These are phyloP conservation scores for Myathropa florea DNA, from an alignment of 2,888 invertebrate species.

Conservation along the genomic window DNA sequence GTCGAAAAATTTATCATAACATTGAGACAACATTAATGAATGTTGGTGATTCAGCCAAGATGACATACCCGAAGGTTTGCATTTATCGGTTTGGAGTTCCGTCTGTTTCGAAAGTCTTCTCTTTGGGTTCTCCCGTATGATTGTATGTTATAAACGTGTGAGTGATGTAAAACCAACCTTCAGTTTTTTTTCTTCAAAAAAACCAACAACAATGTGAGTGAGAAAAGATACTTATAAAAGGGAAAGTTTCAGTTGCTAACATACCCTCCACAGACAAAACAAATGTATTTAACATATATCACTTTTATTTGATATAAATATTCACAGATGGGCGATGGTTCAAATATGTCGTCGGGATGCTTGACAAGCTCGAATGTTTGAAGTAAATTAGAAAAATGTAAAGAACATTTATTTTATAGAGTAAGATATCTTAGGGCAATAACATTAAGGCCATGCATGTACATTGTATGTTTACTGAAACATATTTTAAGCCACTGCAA, in stretches of 20 bases:
- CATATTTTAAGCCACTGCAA: no score
- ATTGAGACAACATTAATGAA: background rate
- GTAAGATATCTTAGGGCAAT: no score
- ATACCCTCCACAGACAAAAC: background rate
- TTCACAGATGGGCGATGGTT: background rate
- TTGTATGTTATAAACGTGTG: background rate
- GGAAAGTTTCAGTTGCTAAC: background rate
- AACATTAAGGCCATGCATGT: no score
- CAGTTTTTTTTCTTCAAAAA: background rate
- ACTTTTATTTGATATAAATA: background rate
- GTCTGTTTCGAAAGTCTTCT: background rate
- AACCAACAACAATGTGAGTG: background rate
- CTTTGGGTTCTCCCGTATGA: background rate
- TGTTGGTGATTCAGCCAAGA: background rate
- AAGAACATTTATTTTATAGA: no score
- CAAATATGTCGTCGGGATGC: no score
- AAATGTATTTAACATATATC: background rate
- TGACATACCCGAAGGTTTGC: slow-evolving; percentile 29
- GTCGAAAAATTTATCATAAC: background rate
- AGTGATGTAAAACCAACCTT: background rate
- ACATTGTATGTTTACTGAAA: no score
- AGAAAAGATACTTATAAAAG: background rate
- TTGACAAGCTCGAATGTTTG: no score
- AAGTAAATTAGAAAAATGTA: no score
- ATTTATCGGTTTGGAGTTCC: slow-evolving; percentile 43